These are phyloP conservation scores for Ranitomeya imitator DNA, from an alignment of 2,113 vertebrate species.

Conservation along the genomic window DNA sequence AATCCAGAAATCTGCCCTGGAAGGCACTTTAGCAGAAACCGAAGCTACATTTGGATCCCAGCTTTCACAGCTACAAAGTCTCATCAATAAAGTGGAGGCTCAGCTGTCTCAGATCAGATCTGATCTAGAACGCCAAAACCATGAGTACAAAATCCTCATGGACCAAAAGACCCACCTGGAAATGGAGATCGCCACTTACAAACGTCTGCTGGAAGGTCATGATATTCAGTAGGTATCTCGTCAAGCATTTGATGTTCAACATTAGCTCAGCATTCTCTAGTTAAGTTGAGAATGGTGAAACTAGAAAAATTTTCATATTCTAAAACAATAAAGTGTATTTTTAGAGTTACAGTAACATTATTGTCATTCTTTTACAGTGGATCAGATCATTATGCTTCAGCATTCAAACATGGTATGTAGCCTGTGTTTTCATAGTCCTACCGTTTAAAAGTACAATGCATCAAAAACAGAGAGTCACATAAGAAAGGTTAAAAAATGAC, in stretches of 20 bases:
- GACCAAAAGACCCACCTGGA: constrained; percentile 57
- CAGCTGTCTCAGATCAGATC: constrained; percentile 66
- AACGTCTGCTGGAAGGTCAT: constrained; percentile 40
- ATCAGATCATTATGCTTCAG: neutral
- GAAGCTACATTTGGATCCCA: constrained; percentile 65
- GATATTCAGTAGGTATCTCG: neutral
- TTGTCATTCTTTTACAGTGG: neutral
- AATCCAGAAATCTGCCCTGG: constrained; percentile 73
- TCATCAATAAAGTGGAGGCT: constrained; percentile 67
- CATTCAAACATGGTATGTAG: constrained; percentile 1
- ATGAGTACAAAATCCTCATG: constrained; percentile 71
- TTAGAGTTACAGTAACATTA: neutral
- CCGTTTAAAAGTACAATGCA: neutral
- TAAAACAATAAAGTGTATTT: neutral
- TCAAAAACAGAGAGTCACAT: neutral
- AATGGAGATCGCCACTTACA: constrained; percentile 58
- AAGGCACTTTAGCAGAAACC: constrained; percentile 71
- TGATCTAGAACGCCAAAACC: constrained; percentile 68
- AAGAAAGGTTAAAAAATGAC: neutral
- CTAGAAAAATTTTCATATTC: neutral
- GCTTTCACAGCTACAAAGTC: constrained; percentile 67
- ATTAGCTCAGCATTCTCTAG: neutral
- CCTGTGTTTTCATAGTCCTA: neutral
- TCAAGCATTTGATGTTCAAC: neutral
- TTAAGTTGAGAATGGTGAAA: neutral